These are phyloP conservation scores for Collichthys lucidus DNA, from an alignment of 2,113 vertebrate species.

Conservation along the genomic window DNA sequence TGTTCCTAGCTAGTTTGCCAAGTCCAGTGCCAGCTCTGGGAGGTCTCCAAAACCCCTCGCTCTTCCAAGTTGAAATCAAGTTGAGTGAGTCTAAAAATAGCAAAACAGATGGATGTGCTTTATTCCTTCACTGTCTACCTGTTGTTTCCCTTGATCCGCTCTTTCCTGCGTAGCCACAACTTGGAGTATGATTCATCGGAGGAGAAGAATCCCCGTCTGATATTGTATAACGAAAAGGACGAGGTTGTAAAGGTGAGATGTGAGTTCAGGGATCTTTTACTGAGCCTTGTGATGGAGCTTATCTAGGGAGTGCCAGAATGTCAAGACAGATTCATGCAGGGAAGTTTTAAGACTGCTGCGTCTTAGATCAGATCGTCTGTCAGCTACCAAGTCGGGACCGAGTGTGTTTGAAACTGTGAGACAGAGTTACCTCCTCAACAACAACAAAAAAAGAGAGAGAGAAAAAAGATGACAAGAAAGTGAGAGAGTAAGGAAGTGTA, in stretches of 20 bases:
- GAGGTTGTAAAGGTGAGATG: slow-evolving; percentile 84
- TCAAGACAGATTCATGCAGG: slow-evolving; percentile 13
- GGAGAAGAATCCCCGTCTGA: slow-evolving; percentile 82
- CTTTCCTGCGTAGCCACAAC: slow-evolving; percentile 79
- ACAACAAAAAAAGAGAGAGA: neutral
- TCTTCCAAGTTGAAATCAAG: slow-evolving; percentile 25
- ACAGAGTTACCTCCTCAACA: neutral
- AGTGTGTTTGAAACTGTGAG: slow-evolving; percentile 27
- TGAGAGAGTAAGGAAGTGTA: neutral
- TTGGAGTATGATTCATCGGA: slow-evolving; percentile 84
- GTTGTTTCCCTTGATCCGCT: slow-evolving; percentile 76
- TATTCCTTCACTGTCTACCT: slow-evolving; percentile 29
- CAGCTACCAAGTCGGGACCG: slow-evolving; percentile 22
- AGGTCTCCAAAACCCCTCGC: slow-evolving; percentile 37
- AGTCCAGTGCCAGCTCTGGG: slow-evolving; percentile 39
- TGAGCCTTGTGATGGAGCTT: slow-evolving; percentile 14
- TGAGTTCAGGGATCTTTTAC: neutral
- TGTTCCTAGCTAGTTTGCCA: slow-evolving; percentile 28
- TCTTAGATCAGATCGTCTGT: slow-evolving; percentile 44
- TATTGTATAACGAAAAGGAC: slow-evolving; percentile 84
- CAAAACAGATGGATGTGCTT: slow-evolving; percentile 16
- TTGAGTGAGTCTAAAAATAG: slow-evolving; percentile 46
- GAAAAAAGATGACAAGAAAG: neutral
- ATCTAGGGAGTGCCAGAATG: slow-evolving; percentile 20
- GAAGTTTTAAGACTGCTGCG: slow-evolving; percentile 15